Percentiles rank a stretch among this genome's conserved stretches.
These are phyloP conservation scores for Siphlonurus alternatus DNA, from an alignment of 2,888 invertebrate genomes.

Conservation along the genomic window DNA sequence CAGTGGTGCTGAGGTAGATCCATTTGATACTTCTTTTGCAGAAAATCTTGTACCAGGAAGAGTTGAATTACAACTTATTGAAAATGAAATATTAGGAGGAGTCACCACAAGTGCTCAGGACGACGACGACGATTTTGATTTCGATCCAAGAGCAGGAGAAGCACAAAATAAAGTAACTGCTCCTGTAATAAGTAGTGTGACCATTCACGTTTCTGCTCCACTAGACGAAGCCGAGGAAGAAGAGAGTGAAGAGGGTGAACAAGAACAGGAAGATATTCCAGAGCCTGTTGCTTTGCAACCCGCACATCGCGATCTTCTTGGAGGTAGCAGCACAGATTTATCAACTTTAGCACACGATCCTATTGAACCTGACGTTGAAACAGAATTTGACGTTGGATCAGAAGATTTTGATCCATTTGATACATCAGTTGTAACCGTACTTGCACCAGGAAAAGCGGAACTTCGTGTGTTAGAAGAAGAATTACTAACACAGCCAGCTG, in stretches of 20 bases:
- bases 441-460: slow-evolving; percentile 61
- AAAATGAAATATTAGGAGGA: slow-evolving; percentile 35
- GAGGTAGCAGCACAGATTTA: slow-evolving; percentile 59
- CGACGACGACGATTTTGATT: slow-evolving; percentile 17
- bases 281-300: slow-evolving; percentile 28
- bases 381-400: slow-evolving; percentile 31
- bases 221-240: slow-evolving; percentile 38
- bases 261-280: neutral
- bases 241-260: slow-evolving; percentile 17
- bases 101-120: slow-evolving; percentile 14
- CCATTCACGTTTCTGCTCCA: slow-evolving; percentile 46
- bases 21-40: slow-evolving; percentile 72
- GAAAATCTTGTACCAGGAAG: slow-evolving; percentile 53
- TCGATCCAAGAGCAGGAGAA: slow-evolving; percentile 18
- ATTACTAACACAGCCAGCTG: slow-evolving; percentile 31
- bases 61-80: slow-evolving; percentile 37
- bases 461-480: slow-evolving; percentile 63
- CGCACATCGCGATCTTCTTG: slow-evolving; percentile 46
- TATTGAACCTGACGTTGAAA: slow-evolving; percentile 35
- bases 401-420: slow-evolving; percentile 67
- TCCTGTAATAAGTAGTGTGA: slow-evolving; percentile 23
- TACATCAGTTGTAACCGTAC: slow-evolving; percentile 55
- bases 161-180: slow-evolving; percentile 10
- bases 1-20: slow-evolving; percentile 38
- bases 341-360: slow-evolving; percentile 49